Conservation (phyloP, 2,888 invertebrate species). For the Anticlea derivata region DNA sequence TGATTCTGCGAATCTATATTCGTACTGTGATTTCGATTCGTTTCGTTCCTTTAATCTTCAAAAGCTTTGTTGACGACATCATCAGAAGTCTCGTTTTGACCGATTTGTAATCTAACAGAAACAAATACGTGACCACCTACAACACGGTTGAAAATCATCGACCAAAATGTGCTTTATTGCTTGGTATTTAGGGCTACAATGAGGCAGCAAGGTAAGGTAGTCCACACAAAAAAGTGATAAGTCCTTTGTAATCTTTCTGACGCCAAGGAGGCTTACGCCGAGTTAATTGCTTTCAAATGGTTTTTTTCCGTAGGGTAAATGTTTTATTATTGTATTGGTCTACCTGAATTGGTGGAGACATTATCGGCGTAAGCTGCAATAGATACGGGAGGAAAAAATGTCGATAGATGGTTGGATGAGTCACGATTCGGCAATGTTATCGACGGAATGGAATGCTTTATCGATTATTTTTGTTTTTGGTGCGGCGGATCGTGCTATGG, state of each 20-base stretch:
- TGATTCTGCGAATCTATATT: slow-evolving; percentile 14
- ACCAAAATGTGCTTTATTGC: slow-evolving; percentile 42
- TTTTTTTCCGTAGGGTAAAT: slow-evolving; percentile 66
- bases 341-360: slow-evolving; percentile 78
- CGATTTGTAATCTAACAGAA: slow-evolving; percentile 75
- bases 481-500: slow-evolving; percentile 27
- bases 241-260: slow-evolving; percentile 80
- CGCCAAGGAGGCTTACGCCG: slow-evolving; percentile 74
- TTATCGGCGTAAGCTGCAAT: slow-evolving; percentile 53
- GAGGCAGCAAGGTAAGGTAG: slow-evolving; percentile 10
- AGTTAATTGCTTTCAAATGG: slow-evolving; percentile 78
- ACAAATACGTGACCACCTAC: slow-evolving; percentile 77
- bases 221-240: slow-evolving; percentile 72
- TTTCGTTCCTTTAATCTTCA: slow-evolving; percentile 23
- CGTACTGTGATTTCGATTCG: slow-evolving; percentile 1
- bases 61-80: slow-evolving; percentile 50
- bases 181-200: slow-evolving; percentile 40
- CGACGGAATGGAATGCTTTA: slow-evolving; percentile 56
- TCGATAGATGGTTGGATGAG: slow-evolving; percentile 50
- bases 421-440: slow-evolving; percentile 65
- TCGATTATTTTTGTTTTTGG: slow-evolving; percentile 55
- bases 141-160: slow-evolving; percentile 22
- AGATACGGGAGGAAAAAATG: slow-evolving; percentile 57
- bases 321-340: slow-evolving; percentile 74
- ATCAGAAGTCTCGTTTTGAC: slow-evolving; percentile 64